Percentiles rank a stretch among this genome's conserved stretches.
Conservation (phyloP, 2,797 vertebrate genomes). For the Hoplostethus atlanticus region DNA sequence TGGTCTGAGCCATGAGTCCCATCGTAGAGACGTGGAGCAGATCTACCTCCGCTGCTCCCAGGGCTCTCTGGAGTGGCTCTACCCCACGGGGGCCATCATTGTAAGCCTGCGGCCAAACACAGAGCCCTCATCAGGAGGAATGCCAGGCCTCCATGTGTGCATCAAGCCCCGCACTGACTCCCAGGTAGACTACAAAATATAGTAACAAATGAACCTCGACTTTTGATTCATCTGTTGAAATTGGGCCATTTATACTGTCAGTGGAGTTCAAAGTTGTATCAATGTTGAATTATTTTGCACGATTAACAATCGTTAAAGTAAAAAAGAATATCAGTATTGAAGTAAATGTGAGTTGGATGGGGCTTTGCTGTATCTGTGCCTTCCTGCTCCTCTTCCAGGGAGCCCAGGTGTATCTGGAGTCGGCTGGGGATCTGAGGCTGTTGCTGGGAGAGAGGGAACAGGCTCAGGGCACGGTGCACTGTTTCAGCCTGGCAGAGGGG, state of each 20-base stretch:
- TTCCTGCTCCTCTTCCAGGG: slow-evolving; percentile 73
- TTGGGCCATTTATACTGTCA: neutral
- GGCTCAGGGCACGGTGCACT: slow-evolving; percentile 80
- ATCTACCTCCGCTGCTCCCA: slow-evolving; percentile 95
- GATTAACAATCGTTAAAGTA: too few relatives aligned
- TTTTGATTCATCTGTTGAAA: neutral
- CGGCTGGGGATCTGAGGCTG: slow-evolving; percentile 89
- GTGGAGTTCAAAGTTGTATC: too few relatives aligned
- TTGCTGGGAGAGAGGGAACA: slow-evolving; percentile 88
- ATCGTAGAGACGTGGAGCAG: slow-evolving; percentile 94
- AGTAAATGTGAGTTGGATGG: too few relatives aligned
- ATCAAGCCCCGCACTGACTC: slow-evolving; percentile 90
- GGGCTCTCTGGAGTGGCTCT: slow-evolving; percentile 94
- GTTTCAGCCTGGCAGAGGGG: slow-evolving; percentile 88
- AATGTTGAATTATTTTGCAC: too few relatives aligned
- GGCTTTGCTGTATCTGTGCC: neutral
- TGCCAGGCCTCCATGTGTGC: slow-evolving; percentile 87
- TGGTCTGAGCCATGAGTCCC: slow-evolving; percentile 93
- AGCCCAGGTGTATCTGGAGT: slow-evolving; percentile 94
- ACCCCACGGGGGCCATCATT: slow-evolving; percentile 94
- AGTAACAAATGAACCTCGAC: neutral
- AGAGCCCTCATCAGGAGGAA: slow-evolving; percentile 68
- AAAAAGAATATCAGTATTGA: neutral
- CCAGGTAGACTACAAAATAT: slow-evolving; percentile 64
- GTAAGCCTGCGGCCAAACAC: slow-evolving; percentile 93